phyloP scores from a whole-genome alignment of 2,888 invertebrate genomes.

The Zeuzera pyrina region DNA sequence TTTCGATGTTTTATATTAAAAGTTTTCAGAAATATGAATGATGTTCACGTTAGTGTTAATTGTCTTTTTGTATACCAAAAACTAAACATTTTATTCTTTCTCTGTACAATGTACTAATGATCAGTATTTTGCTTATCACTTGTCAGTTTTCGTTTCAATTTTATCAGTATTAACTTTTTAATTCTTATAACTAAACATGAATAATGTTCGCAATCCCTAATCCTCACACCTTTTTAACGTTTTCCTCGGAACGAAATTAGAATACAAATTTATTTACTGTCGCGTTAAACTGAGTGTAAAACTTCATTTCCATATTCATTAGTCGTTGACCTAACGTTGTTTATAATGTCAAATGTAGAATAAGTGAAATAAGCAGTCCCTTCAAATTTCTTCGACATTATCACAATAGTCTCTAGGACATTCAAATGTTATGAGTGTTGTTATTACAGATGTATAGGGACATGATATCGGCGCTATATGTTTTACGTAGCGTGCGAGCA shows the following conservation, averaged over 20 bases:
- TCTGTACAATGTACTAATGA: no score
- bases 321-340: constrained; percentile 34
- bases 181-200: no score
- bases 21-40: no score
- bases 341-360: constrained; percentile 2
- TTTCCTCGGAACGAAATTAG: constrained; percentile 29
- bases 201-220: constrained; percentile 14
- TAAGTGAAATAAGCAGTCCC: not conserved
- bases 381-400: not conserved
- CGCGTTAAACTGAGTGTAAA: constrained; percentile 52
- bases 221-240: constrained; percentile 13
- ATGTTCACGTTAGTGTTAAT: no score
- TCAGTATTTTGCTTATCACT: no score
- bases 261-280: constrained; percentile 54
- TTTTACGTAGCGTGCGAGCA: constrained; percentile 41
- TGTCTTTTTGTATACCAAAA: no score
- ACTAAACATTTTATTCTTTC: no score
- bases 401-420: not conserved
- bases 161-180: no score
- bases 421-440: no score
- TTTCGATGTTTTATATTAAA: no score
- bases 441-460: not conserved
- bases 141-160: no score
- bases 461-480: not conserved
- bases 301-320: constrained; percentile 57